Evolutionary conservation across 2,888 invertebrate genomes (phyloP).

Genomic region (Meandrusa payeni): DNA sequence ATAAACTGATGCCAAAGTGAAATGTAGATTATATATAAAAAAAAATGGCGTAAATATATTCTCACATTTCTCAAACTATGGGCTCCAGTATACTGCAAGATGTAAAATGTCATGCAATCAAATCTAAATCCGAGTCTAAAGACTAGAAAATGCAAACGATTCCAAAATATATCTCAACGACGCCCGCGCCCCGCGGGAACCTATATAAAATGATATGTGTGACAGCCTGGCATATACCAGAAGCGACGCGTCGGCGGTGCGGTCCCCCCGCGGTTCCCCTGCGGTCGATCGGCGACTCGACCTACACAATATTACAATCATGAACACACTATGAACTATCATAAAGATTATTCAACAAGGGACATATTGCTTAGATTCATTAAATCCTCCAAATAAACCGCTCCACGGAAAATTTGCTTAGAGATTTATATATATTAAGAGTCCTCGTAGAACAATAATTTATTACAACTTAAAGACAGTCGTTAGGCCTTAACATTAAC

Average conservation of each 20-base stretch:
- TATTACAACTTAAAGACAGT: conserved; percentile 70
- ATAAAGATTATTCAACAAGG: conserved; percentile 53
- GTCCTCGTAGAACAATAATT: conserved; percentile 60
- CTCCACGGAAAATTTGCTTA: conserved; percentile 33
- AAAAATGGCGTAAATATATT: too few species aligned
- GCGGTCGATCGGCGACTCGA: conserved; percentile 39
- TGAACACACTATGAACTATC: conserved; percentile 60
- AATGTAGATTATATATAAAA: too few species aligned
- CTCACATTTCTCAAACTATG: conserved; percentile 38
- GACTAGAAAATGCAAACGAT: conserved; percentile 79
- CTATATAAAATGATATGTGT: conserved; percentile 64
- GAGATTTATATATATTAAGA: conserved; percentile 29
- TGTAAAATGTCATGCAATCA: conserved; percentile 47
- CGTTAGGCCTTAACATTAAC: conserved; percentile 76
- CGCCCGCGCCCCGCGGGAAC: conserved; percentile 42
- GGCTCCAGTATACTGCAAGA: conserved; percentile 40
- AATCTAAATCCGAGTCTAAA: conserved; percentile 57
- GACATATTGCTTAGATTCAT: conserved; percentile 26
- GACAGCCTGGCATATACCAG: conserved; percentile 25
- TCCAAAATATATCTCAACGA: conserved; percentile 50
- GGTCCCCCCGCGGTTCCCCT: conserved; percentile 36
- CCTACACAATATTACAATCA: conserved; percentile 37
- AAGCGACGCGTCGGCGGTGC: too few species aligned
- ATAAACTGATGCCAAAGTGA: too few species aligned
- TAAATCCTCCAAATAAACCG: too few species aligned